phyloP scores from a whole-genome alignment of 2,888 invertebrate genomes.

The Heliconius charithonia region DNA sequence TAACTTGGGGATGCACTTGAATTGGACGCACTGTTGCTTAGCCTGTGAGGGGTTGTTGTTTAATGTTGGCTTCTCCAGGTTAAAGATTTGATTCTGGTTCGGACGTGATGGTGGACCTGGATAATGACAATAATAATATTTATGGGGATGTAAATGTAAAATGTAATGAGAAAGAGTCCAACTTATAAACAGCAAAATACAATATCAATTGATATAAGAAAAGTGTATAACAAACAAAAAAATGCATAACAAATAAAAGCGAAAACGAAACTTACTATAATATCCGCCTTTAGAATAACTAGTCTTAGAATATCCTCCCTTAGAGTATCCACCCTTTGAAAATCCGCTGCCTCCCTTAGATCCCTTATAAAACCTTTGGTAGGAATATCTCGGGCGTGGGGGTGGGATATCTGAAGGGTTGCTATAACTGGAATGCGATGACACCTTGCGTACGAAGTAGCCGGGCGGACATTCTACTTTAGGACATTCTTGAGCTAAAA shows the following conservation, averaged over 20 bases:
- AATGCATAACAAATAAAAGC: neutral
- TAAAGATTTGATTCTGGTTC: slow-evolving; percentile 63
- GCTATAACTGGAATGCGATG: slow-evolving; percentile 65
- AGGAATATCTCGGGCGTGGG: slow-evolving; percentile 67
- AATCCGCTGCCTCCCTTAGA: slow-evolving; percentile 52
- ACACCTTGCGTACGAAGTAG: slow-evolving; percentile 83
- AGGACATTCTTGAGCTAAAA: slow-evolving; percentile 75
- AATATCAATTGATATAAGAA: neutral
- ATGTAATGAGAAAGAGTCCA: too few relatives aligned
- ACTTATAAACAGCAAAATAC: neutral
- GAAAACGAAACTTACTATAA: slow-evolving; percentile 45
- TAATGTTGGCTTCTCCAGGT: slow-evolving; percentile 64
- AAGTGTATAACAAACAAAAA: neutral
- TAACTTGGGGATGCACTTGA: slow-evolving; percentile 80
- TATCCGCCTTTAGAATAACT: slow-evolving; percentile 59
- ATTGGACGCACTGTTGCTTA: slow-evolving; percentile 76
- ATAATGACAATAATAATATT: neutral
- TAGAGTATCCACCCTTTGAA: slow-evolving; percentile 57
- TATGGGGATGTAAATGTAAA: too few relatives aligned
- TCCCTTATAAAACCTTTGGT: slow-evolving; percentile 66
- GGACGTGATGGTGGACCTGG: slow-evolving; percentile 54
- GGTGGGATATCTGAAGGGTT: slow-evolving; percentile 84
- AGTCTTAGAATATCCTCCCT: slow-evolving; percentile 43
- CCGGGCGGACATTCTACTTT: slow-evolving; percentile 85
- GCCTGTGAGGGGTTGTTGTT: slow-evolving; percentile 37